These are phyloP conservation scores for Phalacrocorax pelagicus DNA, from an alignment of 2,113 vertebrate species.

Conservation along the genomic window DNA sequence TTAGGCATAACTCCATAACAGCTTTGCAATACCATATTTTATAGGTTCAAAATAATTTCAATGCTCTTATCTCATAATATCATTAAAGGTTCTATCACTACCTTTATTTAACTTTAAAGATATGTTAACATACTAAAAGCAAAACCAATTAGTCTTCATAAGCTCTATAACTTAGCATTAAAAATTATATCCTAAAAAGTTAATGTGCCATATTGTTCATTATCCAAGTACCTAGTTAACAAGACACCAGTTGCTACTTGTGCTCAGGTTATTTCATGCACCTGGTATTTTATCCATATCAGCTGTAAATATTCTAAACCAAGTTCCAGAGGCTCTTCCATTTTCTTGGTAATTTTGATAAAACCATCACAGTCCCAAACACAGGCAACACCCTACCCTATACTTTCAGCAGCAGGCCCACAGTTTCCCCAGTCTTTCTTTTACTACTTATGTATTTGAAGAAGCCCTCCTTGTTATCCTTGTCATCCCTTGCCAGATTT, in stretches of 20 bases:
- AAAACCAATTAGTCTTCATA: neutral
- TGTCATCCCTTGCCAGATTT: too few species aligned
- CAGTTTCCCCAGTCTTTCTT: too few species aligned
- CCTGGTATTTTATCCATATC: neutral
- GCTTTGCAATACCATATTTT: neutral
- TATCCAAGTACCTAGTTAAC: neutral
- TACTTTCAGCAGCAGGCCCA: neutral
- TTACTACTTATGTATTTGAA: too few species aligned
- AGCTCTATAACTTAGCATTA: neutral
- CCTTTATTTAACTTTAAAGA: neutral
- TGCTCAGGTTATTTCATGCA: neutral
- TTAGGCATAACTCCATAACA: neutral
- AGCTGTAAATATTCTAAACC: neutral
- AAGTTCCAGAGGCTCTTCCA: neutral
- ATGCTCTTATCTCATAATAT: neutral
- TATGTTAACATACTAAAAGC: neutral
- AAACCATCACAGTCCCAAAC: neutral
- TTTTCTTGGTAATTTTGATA: neutral
- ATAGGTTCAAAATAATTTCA: neutral
- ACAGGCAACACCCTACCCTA: neutral
- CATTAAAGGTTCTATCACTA: neutral
- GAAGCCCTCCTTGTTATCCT: too few species aligned
- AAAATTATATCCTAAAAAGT: neutral
- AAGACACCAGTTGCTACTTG: neutral
- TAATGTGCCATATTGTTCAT: neutral